Conservation (phyloP, 2,888 invertebrate species). For the Entomobrya proxima region DNA sequence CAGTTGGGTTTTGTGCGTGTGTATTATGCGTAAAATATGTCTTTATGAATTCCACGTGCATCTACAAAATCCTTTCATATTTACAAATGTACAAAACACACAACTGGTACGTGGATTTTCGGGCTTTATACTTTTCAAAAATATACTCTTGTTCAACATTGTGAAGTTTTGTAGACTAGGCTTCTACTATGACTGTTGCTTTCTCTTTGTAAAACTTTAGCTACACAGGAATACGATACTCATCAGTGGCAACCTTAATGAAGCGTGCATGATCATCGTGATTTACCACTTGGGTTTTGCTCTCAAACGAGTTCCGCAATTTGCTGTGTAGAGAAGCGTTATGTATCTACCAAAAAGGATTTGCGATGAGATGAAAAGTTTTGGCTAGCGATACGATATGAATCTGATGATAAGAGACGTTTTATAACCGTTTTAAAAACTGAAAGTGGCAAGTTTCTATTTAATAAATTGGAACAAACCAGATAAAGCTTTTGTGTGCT, state of each 20-base stretch:
- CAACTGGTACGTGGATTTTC: not conserved
- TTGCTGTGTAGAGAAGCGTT: not conserved
- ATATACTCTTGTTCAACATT: no score
- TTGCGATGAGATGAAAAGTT: slow-evolving; percentile 24
- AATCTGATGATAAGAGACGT: slow-evolving; percentile 6
- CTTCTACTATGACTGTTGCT: not conserved
- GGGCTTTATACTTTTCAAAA: not conserved
- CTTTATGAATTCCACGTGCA: not conserved
- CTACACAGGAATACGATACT: not conserved
- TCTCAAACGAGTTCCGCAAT: slow-evolving; percentile 18
- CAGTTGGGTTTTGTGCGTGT: not conserved
- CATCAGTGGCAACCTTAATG: slow-evolving; percentile 34
- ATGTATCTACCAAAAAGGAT: not conserved
- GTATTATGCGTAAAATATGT: not conserved
- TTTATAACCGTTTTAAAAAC: not conserved
- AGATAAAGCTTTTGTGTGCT: slow-evolving; percentile 39
- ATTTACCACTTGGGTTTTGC: slow-evolving; percentile 50
- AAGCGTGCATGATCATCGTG: slow-evolving; percentile 48
- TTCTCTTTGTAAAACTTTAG: slow-evolving; percentile 10
- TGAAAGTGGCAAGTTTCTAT: slow-evolving; percentile 43
- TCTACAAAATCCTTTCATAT: not conserved
- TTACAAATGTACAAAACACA: not conserved
- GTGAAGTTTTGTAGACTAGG: no score
- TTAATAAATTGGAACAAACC: slow-evolving; percentile 38
- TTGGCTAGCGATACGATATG: not conserved